Percentiles rank a stretch among this genome's conserved stretches.
phyloP scores from a whole-genome alignment of 2,797 vertebrate species.

The Scomberomorus guttatus region DNA sequence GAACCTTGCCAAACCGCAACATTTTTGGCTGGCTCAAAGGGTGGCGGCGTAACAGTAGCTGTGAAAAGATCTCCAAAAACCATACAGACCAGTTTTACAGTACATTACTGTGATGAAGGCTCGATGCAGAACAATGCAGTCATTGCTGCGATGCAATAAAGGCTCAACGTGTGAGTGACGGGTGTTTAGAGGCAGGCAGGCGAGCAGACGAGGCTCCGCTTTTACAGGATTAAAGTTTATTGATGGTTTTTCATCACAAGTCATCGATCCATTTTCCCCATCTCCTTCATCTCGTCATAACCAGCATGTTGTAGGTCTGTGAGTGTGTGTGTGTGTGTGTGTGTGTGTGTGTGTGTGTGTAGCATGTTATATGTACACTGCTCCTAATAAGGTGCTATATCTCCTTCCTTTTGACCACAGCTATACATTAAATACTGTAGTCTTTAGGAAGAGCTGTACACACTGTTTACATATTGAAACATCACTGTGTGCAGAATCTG shows the following conservation, averaged over 20 bases:
- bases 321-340: constrained; percentile 19
- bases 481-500: not conserved
- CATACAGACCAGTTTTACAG: not conserved
- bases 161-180: constrained; percentile 34
- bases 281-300: constrained; percentile 46
- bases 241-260: constrained; percentile 67
- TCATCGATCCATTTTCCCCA: constrained; percentile 55
- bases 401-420: constrained; percentile 7
- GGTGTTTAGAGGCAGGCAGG: constrained; percentile 20
- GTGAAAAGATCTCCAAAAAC: not conserved
- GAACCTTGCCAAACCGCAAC: not conserved
- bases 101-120: constrained; percentile 5
- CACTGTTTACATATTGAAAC: not conserved
- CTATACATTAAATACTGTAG: constrained; percentile 33
- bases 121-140: not conserved
- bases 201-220: constrained; percentile 37
- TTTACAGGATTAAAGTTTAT: constrained; percentile 70
- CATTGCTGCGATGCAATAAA: constrained; percentile 1
- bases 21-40: not conserved
- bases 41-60: not conserved
- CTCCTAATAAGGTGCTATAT: constrained; percentile 4
- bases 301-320: constrained; percentile 8
- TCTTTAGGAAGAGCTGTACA: not conserved
- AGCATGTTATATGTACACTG: constrained; percentile 19
- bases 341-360: constrained; percentile 10